phyloP scores from a whole-genome alignment of 2,797 vertebrate species.

The Crax fasciolata region DNA sequence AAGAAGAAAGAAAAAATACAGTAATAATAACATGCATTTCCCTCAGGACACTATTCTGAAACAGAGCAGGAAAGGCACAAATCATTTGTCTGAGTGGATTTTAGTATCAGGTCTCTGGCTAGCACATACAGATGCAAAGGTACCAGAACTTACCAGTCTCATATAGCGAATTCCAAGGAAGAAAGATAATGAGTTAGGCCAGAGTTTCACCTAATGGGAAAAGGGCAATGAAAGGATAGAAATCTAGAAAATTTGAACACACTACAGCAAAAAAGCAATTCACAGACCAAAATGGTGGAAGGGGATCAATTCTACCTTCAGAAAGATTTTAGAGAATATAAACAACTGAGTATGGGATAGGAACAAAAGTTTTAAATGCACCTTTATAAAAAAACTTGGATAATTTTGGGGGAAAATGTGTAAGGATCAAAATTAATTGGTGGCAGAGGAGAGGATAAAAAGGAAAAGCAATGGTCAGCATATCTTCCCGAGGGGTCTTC shows the following conservation, averaged over 20 bases:
- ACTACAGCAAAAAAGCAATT: not conserved
- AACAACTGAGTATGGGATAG: not conserved
- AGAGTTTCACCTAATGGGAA: not conserved
- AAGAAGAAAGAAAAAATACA: rapidly evolving
- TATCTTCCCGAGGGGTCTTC: conserved; percentile 34
- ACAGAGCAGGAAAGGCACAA: not conserved
- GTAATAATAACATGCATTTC: not conserved
- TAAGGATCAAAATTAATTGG: not conserved
- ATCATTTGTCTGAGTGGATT: not conserved
- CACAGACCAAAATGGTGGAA: not conserved
- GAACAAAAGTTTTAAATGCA: not conserved
- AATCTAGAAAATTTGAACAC: not conserved
- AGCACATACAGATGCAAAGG: not conserved
- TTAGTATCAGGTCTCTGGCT: not conserved
- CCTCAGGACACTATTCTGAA: not conserved
- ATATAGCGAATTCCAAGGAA: not conserved
- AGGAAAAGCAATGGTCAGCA: not conserved
- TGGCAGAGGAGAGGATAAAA: not conserved
- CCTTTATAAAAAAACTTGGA: not conserved
- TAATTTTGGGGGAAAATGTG: not conserved
- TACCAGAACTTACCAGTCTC: not conserved
- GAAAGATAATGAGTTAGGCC: not conserved
- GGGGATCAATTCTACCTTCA: not conserved
- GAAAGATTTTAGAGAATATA: not conserved
- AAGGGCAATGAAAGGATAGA: not conserved